These are phyloP conservation scores for Ctenochaetus hawaiiensis DNA, from an alignment of 2,797 vertebrate species.

Conservation along the genomic window DNA sequence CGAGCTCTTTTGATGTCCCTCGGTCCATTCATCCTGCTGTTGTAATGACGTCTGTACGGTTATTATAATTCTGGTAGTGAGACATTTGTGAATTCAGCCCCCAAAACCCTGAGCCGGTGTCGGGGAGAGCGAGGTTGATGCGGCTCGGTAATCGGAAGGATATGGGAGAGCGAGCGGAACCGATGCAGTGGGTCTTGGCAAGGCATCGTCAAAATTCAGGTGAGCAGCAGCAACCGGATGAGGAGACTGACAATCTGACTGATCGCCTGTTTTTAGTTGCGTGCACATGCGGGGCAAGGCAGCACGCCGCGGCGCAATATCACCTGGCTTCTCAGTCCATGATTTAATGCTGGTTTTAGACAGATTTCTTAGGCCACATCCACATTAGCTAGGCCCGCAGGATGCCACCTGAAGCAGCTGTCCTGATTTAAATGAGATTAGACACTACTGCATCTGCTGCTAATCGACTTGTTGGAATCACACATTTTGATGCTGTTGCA, in stretches of 20 bases:
- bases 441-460: conserved; percentile 8
- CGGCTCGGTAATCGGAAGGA: conserved; percentile 72
- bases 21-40: conserved; percentile 60
- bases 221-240: conserved; percentile 64
- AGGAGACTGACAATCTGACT: not conserved
- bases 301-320: not conserved
- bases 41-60: conserved; percentile 66
- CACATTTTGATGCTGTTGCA: conserved; percentile 46
- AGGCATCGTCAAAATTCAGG: conserved; percentile 84
- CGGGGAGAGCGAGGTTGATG: conserved; percentile 59
- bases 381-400: conserved; percentile 53
- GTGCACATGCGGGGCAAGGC: conserved; percentile 1
- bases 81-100: conserved; percentile 41
- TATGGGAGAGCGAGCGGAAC: conserved; percentile 84
- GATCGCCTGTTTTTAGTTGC: not conserved
- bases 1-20: conserved; percentile 29
- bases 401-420: conserved; percentile 61
- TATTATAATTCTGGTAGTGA: conserved; percentile 47
- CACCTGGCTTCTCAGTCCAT: conserved; percentile 40
- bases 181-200: conserved; percentile 81
- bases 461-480: conserved; percentile 55
- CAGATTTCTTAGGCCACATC: conserved; percentile 63
- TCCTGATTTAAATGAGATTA: conserved; percentile 49
- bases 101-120: conserved; percentile 41
- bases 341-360: conserved; percentile 16